Evolutionary conservation across 2,888 invertebrate species (phyloP).

Genomic region (Nowickia ferox): DNA sequence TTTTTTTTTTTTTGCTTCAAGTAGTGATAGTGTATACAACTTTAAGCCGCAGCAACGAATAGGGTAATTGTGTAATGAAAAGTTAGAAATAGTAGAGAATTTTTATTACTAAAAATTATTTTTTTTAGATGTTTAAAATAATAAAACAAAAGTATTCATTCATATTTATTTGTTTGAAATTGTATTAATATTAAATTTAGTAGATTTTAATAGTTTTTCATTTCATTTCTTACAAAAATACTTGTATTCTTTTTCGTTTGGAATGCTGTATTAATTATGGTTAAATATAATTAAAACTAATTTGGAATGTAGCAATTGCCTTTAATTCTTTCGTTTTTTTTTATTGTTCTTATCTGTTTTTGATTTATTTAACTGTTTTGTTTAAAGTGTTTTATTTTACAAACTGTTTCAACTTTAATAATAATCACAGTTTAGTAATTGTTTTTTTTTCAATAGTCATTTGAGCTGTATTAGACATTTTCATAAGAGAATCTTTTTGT

Average conservation of each 20-base stretch:
- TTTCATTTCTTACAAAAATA: slow-evolving; percentile 32
- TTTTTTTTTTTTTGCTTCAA: too few species aligned
- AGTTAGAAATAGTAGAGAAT: background rate
- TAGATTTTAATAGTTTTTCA: background rate
- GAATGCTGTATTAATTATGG: slow-evolving; percentile 10
- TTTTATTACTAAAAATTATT: background rate
- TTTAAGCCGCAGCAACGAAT: too few species aligned
- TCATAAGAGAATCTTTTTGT: background rate
- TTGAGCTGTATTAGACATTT: background rate
- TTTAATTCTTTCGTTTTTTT: slow-evolving; percentile 50
- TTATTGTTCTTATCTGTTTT: slow-evolving; percentile 6
- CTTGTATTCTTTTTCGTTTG: slow-evolving; percentile 8
- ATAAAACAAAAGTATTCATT: background rate
- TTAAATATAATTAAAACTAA: slow-evolving; percentile 55
- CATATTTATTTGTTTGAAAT: slow-evolving; percentile 29
- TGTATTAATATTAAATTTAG: background rate
- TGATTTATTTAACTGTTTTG: background rate
- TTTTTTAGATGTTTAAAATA: background rate
- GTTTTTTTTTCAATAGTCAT: background rate
- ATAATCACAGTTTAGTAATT: slow-evolving; percentile 62
- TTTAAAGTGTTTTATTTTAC: slow-evolving; percentile 34
- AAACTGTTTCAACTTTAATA: slow-evolving; percentile 64
- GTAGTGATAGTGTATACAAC: too few species aligned
- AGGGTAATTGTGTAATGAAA: too few species aligned
- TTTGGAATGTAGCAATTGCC: slow-evolving; percentile 72